A percentile compares a stretch with the other conserved stretches of the same genome.
Evolutionary conservation across 2,113 vertebrate species (phyloP).

Genomic region (Apteryx mantelli): DNA sequence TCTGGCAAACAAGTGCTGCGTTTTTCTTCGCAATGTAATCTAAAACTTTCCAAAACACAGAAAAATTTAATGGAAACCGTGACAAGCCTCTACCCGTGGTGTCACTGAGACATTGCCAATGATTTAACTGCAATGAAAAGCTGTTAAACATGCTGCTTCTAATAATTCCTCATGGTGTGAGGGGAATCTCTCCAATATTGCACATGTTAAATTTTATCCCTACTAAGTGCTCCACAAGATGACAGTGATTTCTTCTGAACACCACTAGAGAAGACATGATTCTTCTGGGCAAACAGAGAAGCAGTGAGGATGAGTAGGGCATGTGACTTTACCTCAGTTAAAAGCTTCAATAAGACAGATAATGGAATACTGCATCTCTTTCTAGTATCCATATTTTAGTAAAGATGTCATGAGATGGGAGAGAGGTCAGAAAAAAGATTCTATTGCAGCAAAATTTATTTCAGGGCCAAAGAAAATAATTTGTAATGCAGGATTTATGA

Average conservation of each 20-base stretch:
- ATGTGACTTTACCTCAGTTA: neutral
- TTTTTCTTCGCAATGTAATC: constrained; percentile 29
- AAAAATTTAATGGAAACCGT: constrained; percentile 2
- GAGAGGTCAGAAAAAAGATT: neutral
- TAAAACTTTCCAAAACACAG: constrained; percentile 11
- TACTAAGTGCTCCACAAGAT: neutral
- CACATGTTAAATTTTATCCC: neutral
- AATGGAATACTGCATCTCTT: neutral
- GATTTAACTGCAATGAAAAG: neutral
- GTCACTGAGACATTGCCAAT: neutral
- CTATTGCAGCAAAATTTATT: neutral
- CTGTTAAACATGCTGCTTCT: neutral
- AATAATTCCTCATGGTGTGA: neutral
- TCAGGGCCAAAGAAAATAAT: constrained; percentile 46
- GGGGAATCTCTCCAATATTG: neutral
- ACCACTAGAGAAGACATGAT: neutral
- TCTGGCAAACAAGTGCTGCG: neutral
- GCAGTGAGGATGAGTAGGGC: neutral
- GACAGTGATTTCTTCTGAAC: neutral
- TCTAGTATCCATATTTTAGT: neutral
- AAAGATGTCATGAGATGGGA: neutral
- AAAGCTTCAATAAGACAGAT: neutral
- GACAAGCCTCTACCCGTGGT: neutral
- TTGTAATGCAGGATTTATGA: constrained; percentile 40
- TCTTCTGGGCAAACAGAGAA: neutral